These are phyloP conservation scores for Lucilia sericata DNA, from an alignment of 1,140 invertebrate species.

Conservation along the genomic window DNA sequence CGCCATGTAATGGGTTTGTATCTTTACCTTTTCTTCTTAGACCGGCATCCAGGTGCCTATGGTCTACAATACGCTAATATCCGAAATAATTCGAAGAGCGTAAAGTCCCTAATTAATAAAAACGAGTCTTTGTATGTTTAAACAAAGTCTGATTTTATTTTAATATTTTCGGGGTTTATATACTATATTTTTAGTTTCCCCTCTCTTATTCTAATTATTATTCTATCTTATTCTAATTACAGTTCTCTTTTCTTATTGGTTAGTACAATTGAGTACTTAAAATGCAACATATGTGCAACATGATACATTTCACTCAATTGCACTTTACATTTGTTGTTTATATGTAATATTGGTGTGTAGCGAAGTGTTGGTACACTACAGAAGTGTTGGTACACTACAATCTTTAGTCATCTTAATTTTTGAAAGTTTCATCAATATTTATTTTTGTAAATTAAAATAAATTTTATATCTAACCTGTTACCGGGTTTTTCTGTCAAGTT, in stretches of 20 bases:
- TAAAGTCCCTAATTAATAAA: background rate
- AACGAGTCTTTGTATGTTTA: background rate
- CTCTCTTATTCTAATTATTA: conserved; percentile 9
- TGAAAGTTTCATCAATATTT: no score
- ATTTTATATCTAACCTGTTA: no score
- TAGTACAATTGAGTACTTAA: background rate
- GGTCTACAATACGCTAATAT: background rate
- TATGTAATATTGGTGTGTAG: background rate
- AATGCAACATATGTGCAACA: background rate
- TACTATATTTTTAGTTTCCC: background rate
- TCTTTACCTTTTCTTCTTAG: background rate
- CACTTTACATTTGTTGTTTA: background rate
- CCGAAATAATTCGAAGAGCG: background rate
- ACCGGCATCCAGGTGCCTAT: conserved; percentile 2
- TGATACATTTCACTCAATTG: background rate
- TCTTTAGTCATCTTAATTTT: no score
- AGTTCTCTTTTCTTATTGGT: background rate
- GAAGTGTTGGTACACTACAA: no score
- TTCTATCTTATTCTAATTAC: background rate
- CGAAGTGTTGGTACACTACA: conserved; percentile 1
- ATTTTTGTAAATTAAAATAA: no score
- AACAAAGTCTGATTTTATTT: background rate
- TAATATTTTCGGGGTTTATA: background rate
- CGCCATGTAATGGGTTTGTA: background rate
- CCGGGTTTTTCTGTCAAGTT: no score